Base-by-base conservation (phyloP, 2,888 invertebrate species). In the Tiliacea citrago region DNA sequence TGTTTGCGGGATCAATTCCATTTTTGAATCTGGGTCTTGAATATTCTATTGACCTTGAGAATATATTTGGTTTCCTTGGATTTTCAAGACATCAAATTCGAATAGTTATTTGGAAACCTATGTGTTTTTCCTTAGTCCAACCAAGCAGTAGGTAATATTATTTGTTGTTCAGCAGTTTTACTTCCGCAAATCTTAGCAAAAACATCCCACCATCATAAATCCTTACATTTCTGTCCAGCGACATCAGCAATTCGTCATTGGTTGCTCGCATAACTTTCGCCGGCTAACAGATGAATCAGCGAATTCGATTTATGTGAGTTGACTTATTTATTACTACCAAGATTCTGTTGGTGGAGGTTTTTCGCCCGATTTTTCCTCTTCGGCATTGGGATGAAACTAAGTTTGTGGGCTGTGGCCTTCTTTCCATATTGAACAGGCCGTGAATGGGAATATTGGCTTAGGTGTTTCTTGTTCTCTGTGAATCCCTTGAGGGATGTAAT, bases 241-340 rank as follows among this genome's bases (percentile, higher is more conserved):
- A 61, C 60, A 72, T 75, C 77, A 84, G 91, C 89, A 90, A 91
- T 94, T 91, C 93, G 91, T 95, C 94, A 93, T 90, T 88, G 86
- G 83, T 79, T 82, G 62, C 82, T 81, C 82, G 88, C 92, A 92
- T 94, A 93, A 94, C 91, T 94, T 94, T 92, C 88, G 86, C 79
- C 65, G 77, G 82, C 83, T n/a, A n/a, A n/a, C 85, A 90, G 91
- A 91, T 90, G 92, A 94, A 91, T 93, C 92, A 92, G 91, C 92
- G 89, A 88, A 90, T 90, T 82, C 82, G 89, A 94, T 94, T 94
- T 94, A 94, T 93, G 89, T 82, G 85, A 89, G 88, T 89, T 89
- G 86, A 90, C 90, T 91, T 89, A 89, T 86, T 88, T 88, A 88
- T 86, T 83, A 73, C 82, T 68, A 53, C 60, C 67, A 68, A 77